Conservation (phyloP, 23 tunicate species). For the Ciona savignyi region DNA sequence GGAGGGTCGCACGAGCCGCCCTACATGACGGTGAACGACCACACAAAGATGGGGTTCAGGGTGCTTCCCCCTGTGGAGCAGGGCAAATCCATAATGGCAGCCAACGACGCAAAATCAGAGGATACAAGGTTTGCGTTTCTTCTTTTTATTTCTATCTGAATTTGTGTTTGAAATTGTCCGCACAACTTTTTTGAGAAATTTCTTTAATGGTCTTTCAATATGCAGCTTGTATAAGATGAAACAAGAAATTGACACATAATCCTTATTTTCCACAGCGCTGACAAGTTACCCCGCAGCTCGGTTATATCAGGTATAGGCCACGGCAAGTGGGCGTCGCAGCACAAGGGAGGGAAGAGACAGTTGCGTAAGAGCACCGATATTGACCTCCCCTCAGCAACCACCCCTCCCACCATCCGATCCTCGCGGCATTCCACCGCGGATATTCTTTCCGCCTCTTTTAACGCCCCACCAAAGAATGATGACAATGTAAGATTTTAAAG, state of each 20-base stretch:
- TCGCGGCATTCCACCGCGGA: slow-evolving; percentile 55
- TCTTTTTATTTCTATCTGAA: background rate
- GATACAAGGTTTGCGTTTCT: background rate
- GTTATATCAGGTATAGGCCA: background rate
- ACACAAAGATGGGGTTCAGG: slow-evolving; percentile 20
- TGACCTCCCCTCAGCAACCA: slow-evolving; percentile 15
- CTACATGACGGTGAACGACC: slow-evolving; percentile 49
- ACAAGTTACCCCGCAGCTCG: slow-evolving; percentile 1
- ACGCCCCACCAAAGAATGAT: background rate
- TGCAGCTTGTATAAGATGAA: background rate
- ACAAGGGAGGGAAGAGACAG: slow-evolving; percentile 13
- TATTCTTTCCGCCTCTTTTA: slow-evolving; percentile 1
- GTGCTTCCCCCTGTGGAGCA: slow-evolving; percentile 27
- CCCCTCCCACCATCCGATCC: slow-evolving; percentile 32
- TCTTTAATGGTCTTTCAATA: no score
- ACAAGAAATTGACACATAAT: background rate
- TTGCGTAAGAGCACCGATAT: slow-evolving; percentile 34
- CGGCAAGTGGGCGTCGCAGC: background rate
- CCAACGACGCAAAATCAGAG: no score
- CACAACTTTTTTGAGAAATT: no score
- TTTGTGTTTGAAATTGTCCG: background rate
- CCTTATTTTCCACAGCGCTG: background rate
- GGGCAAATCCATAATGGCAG: no score
- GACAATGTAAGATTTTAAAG: background rate
- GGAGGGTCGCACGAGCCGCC: slow-evolving; percentile 21